phyloP scores from a whole-genome alignment of 2,888 invertebrate genomes.

The Leptinotarsa tumamoca region DNA sequence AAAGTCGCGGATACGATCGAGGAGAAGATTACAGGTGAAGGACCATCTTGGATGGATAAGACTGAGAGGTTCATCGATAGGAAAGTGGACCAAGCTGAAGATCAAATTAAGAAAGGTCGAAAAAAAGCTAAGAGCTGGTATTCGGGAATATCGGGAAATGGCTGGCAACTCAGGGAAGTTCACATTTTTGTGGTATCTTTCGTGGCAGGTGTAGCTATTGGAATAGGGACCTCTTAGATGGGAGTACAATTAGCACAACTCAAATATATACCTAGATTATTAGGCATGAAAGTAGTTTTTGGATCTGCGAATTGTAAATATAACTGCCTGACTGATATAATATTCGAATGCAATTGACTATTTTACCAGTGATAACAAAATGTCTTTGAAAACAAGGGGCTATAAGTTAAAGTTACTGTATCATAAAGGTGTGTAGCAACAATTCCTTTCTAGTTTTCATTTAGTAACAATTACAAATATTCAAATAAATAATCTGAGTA shows the following conservation, averaged over 20 bases:
- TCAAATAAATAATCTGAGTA: not conserved
- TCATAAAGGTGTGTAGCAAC: too few species aligned
- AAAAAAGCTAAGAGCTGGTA: slow-evolving; percentile 83
- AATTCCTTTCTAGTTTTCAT: too few species aligned
- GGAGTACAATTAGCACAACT: slow-evolving; percentile 23
- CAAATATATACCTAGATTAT: not conserved
- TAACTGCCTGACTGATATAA: not conserved
- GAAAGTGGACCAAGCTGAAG: slow-evolving; percentile 85
- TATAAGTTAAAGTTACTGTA: not conserved
- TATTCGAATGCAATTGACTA: slow-evolving; percentile 5
- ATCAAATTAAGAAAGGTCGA: slow-evolving; percentile 77
- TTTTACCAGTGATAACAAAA: not conserved
- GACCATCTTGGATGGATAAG: slow-evolving; percentile 57
- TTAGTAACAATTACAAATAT: not conserved
- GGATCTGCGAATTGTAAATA: not conserved
- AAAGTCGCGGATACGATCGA: slow-evolving; percentile 22
- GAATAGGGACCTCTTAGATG: slow-evolving; percentile 66
- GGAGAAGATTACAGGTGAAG: slow-evolving; percentile 16
- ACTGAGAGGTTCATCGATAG: slow-evolving; percentile 85
- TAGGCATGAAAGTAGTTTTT: not conserved
- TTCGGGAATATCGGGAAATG: slow-evolving; percentile 74
- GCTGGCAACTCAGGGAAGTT: slow-evolving; percentile 79
- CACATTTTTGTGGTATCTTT: slow-evolving; percentile 85
- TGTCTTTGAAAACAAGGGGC: not conserved
- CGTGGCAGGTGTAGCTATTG: slow-evolving; percentile 82